These are phyloP conservation scores for Exocentrus adspersus DNA, from an alignment of 2,888 invertebrate genomes.

Conservation along the genomic window DNA sequence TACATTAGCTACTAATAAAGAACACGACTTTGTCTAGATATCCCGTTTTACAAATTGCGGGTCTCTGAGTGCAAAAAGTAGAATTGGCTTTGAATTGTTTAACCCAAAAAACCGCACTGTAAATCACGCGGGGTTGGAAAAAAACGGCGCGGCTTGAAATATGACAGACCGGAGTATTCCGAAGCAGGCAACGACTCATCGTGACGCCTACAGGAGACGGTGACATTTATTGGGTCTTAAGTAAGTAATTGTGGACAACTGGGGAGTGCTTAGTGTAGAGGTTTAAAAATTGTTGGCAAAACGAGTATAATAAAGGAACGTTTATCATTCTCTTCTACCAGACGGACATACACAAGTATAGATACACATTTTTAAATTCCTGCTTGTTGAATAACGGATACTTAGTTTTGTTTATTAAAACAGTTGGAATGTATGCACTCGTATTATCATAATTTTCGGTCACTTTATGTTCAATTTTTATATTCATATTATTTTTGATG, in stretches of 20 bases:
- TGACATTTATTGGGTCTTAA: not conserved
- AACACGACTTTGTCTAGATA: not conserved
- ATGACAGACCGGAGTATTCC: slow-evolving; percentile 4
- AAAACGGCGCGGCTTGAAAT: slow-evolving; percentile 2
- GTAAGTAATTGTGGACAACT: not conserved
- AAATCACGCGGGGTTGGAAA: not conserved
- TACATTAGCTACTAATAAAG: not conserved
- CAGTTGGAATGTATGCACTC: too few species aligned
- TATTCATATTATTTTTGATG: too few species aligned
- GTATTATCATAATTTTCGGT: too few species aligned
- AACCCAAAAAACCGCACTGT: not conserved
- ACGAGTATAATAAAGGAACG: too few species aligned
- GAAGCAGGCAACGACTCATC: not conserved
- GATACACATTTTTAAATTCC: too few species aligned
- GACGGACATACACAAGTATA: too few species aligned
- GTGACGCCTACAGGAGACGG: not conserved
- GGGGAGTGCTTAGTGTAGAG: not conserved
- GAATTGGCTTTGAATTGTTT: slow-evolving; percentile 3
- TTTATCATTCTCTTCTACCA: too few species aligned
- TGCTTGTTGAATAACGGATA: too few species aligned
- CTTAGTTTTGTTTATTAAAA: too few species aligned
- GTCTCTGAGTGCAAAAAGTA: not conserved
- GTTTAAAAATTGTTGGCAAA: not conserved
- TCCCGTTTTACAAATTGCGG: not conserved
- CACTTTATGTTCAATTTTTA: too few species aligned